A percentile compares a stretch with the other conserved stretches of the same genome.
Evolutionary conservation across 2,797 vertebrate species (phyloP).

Genomic region (Oophaga sylvatica): DNA sequence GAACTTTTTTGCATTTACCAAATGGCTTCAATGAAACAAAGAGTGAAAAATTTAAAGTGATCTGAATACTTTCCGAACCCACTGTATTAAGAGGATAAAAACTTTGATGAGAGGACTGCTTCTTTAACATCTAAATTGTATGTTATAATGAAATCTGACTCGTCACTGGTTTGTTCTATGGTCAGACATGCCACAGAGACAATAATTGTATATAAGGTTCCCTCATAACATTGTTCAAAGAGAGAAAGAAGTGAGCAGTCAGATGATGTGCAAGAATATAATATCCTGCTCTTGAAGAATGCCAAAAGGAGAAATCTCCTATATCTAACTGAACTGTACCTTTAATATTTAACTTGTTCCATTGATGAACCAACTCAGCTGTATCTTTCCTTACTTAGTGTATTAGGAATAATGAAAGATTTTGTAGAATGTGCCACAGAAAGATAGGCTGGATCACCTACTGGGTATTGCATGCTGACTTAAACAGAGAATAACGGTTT

Average conservation of each 20-base stretch:
- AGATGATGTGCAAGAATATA: not conserved
- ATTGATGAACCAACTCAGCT: slow-evolving; percentile 36
- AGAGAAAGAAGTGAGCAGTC: not conserved
- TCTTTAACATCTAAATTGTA: too few relatives aligned
- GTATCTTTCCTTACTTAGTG: slow-evolving; percentile 26
- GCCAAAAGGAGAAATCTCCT: not conserved
- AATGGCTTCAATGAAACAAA: too few relatives aligned
- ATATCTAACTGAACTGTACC: not conserved
- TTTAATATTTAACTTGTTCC: not conserved
- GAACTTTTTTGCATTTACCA: too few relatives aligned
- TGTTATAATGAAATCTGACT: too few relatives aligned
- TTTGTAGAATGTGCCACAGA: slow-evolving; percentile 54
- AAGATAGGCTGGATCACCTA: slow-evolving; percentile 52
- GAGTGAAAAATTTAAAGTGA: too few relatives aligned
- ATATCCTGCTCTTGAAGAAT: not conserved
- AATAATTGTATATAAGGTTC: too few relatives aligned
- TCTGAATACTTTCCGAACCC: too few relatives aligned
- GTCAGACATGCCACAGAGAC: too few relatives aligned
- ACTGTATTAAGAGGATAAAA: too few relatives aligned
- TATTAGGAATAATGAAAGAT: slow-evolving; percentile 41
- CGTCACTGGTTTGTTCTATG: too few relatives aligned
- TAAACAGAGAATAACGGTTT: slow-evolving; percentile 51
- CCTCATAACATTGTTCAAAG: not conserved
- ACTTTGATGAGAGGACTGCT: too few relatives aligned
- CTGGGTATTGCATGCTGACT: slow-evolving; percentile 51